phyloP scores from a whole-genome alignment of 2,797 vertebrate species.

The Arnoldichthys spilopterus region DNA sequence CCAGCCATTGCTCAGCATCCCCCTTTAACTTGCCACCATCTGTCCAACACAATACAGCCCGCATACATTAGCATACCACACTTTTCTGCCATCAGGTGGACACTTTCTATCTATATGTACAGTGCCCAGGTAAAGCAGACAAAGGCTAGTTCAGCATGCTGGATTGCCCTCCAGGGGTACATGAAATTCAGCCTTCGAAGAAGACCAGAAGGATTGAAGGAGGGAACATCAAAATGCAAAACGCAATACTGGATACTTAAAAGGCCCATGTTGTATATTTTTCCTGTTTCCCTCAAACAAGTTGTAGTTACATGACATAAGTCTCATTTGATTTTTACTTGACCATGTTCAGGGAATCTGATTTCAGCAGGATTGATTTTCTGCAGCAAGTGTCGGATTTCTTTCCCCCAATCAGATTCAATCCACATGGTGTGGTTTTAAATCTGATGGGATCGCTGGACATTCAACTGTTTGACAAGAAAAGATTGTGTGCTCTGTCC shows the following conservation, averaged over 20 bases:
- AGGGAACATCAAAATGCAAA: background rate
- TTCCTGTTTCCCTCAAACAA: too few relatives aligned
- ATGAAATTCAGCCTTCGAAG: constrained; percentile 5
- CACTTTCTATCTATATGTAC: constrained; percentile 43
- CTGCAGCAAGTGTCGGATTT: too few relatives aligned
- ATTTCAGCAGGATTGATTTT: too few relatives aligned
- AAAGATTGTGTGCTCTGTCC: too few relatives aligned
- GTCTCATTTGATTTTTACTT: too few relatives aligned
- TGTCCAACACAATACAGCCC: constrained; percentile 70
- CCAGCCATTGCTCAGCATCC: background rate
- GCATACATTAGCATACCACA: constrained; percentile 60
- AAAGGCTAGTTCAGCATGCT: constrained; percentile 59
- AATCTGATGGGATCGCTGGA: too few relatives aligned
- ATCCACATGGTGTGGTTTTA: too few relatives aligned
- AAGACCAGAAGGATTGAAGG: background rate
- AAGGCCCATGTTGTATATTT: background rate
- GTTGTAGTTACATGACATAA: too few relatives aligned
- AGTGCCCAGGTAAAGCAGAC: constrained; percentile 40
- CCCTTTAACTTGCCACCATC: constrained; percentile 62
- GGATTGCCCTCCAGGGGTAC: constrained; percentile 64
- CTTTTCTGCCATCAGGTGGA: constrained; percentile 68
- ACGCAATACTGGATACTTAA: background rate
- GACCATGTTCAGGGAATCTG: too few relatives aligned
- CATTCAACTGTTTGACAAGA: too few relatives aligned
- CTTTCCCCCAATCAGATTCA: too few relatives aligned